Base-by-base conservation (phyloP, 2,888 invertebrate genomes). In the Onthophagus sagittarius region DNA sequence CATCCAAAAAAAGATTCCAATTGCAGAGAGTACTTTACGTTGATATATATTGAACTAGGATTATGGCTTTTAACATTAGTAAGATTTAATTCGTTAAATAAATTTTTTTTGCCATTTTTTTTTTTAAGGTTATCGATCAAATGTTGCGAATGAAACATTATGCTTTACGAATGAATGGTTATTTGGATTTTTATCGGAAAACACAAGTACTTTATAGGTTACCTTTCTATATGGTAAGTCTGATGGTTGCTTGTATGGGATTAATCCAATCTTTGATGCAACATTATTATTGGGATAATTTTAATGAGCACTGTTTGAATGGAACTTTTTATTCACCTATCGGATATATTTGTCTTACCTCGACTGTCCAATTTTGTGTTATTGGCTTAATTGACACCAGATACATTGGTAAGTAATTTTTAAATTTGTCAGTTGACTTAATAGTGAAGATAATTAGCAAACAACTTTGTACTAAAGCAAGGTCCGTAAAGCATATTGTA, bases 171-270 rank as follows among this genome's bases (percentile, higher is more conserved):
- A 85, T 91, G 75, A 88, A 88, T 79, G 92, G 92, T 1, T 92
- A 92, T 79, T 86, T 92, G 74, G 91, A 92, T 71, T 92, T 92
- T 80, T 90, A 91, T 82, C 89, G 90, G 74, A 87, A 88, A 6
- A 90, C 89, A 0, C 87, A 88, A 77, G 85, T 86, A 73, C 89
- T 89, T 71, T 88, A 89, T 78, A 87, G 89, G 72, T 83, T 90
- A 13, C 91, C 92, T 0, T 83, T 91, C 63, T 89, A 90, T 78
- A 83, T 91, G 15, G 88, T 89, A 0, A 91, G 91, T 5, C 81
- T 91, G 14, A 91, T 87, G 91, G 91, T 86, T 84, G 88, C 88
- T 0, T 83, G 85, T 62, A 82, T 91, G 32, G 80, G 91, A 71
- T 83, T 89, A 32, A 81, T 89, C 0, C 88, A 89, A 81, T 85